Base-by-base conservation (phyloP, 2,797 vertebrate genomes). In the Crax fasciolata region DNA sequence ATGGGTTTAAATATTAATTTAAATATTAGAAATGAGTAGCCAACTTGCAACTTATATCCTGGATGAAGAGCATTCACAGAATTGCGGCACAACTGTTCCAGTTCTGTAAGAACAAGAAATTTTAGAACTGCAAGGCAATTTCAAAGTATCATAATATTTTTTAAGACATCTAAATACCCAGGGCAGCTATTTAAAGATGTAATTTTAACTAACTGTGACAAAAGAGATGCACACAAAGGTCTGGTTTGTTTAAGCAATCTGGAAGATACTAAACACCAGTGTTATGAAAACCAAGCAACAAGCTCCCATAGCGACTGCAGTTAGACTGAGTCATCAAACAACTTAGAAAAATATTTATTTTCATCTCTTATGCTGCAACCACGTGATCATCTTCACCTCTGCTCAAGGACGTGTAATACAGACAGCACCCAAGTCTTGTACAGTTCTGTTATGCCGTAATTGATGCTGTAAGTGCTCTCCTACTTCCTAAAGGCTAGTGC, bases 381-480 rank as follows among this genome's bases (percentile, higher is more conserved):
- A 8, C 20, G 2, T 14, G 4, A 17, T 13, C 46, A 51, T 41
- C 62, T 35, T 24, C 25, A 24, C 19, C 48, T 21, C 12, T 9
- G 63, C 55, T 27, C 55, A 27, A 62, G 35, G 35, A 27, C 30
- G 10, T 0, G 4, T 6, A 30, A 62, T 2, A 6, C 48, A 30
- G 43, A n/a, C 1, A 35, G 5, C 17, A 23, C 4, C 41, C 48
- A 13, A 16, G 5, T 17, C 46, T 27, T 6, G 13, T 0, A 5
- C 8, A 4, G 3, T 11, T 6, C 10, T 32, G 5, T 43, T 7
- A 44, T 11, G 44, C n/a, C 44, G 13, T 9, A 49, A 25, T 2
- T 8, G 16, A 11, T 7, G 20, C 8, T 18, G 7, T 30, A 85
- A 38, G 14, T 5, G 21, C 24, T 46, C 32, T 18, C 39, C 14